Percentiles rank a stretch among this genome's conserved stretches.
Conservation (phyloP, 2,888 invertebrate genomes). For the Matsumyia berberina region DNA sequence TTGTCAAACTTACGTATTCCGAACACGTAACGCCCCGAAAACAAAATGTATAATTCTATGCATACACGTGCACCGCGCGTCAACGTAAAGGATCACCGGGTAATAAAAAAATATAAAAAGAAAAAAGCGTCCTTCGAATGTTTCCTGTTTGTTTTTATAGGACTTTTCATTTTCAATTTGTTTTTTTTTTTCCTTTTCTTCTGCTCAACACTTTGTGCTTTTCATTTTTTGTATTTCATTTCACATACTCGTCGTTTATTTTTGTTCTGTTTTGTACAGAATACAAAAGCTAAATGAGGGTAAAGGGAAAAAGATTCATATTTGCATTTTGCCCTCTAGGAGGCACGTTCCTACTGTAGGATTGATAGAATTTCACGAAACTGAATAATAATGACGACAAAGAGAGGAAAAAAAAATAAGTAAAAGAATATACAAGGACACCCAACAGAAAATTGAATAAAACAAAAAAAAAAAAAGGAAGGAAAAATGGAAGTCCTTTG, state of each 20-base stretch:
- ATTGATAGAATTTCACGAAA: slow-evolving; percentile 65
- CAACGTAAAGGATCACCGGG: slow-evolving; percentile 36
- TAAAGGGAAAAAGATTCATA: slow-evolving; percentile 36
- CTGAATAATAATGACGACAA: slow-evolving; percentile 59
- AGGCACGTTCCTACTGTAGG: slow-evolving; percentile 55
- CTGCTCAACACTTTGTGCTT: background rate
- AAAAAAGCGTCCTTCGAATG: slow-evolving; percentile 46
- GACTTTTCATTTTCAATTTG: slow-evolving; percentile 16
- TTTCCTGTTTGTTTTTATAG: slow-evolving; percentile 52
- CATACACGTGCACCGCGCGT: slow-evolving; percentile 44
- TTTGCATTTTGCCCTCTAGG: slow-evolving; percentile 62
- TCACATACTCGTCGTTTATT: background rate
- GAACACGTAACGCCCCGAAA: slow-evolving; percentile 36
- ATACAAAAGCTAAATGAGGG: slow-evolving; percentile 14
- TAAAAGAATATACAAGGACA: background rate
- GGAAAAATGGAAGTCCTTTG: slow-evolving; percentile 8
- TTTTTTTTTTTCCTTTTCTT: background rate
- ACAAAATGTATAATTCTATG: slow-evolving; percentile 47
- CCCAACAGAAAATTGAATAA: slow-evolving; percentile 45
- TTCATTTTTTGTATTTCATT: no score
- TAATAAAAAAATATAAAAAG: slow-evolving; percentile 28
- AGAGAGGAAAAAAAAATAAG: slow-evolving; percentile 3
- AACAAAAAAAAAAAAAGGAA: slow-evolving; percentile 14
- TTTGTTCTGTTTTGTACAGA: slow-evolving; percentile 18
- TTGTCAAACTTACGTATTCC: slow-evolving; percentile 37